Evolutionary conservation across 2,797 vertebrate genomes (phyloP).

Genomic region (Galago senegalensis): DNA sequence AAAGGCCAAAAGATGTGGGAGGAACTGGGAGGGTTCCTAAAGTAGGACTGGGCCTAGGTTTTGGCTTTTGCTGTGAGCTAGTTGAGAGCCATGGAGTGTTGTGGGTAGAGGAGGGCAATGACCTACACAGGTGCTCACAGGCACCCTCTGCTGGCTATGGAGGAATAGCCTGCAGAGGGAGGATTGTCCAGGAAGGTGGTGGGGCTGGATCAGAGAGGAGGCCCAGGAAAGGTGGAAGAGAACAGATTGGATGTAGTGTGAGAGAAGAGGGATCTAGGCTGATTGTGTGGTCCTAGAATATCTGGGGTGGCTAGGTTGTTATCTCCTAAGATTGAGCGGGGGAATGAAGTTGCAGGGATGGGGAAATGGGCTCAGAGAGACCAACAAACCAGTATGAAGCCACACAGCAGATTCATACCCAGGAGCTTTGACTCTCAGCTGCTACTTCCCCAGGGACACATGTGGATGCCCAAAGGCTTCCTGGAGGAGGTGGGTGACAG

Average conservation of each 20-base stretch:
- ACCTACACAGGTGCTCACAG: neutral
- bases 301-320: neutral
- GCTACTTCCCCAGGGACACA: neutral
- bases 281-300: rapidly evolving
- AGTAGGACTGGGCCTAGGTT: neutral
- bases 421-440: neutral
- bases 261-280: neutral
- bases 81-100: neutral
- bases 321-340: neutral
- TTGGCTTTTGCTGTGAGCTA: neutral
- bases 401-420: neutral
- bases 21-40: neutral
- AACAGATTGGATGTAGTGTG: neutral
- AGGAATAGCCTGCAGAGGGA: neutral
- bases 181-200: neutral
- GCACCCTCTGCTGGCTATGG: neutral
- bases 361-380: neutral
- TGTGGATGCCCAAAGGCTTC: neutral
- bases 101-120: neutral
- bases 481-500: neutral
- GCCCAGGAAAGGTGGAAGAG: no score
- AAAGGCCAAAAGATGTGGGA: neutral
- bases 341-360: neutral
- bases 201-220: neutral
- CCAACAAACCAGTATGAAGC: neutral